Conservation (phyloP, 2,888 invertebrate species). For the Lasioglossum malachurum region DNA sequence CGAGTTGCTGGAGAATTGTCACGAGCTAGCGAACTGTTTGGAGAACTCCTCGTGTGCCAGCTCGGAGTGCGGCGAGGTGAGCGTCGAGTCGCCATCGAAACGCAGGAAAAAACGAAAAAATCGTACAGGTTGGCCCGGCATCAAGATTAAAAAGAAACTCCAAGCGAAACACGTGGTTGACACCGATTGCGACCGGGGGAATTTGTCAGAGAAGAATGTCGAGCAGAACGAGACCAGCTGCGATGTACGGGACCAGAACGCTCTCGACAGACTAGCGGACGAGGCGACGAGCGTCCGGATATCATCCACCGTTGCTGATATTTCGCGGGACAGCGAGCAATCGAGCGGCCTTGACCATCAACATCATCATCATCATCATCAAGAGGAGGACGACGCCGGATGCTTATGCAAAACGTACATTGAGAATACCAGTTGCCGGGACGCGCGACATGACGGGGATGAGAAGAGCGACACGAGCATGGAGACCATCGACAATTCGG, state of each 20-base stretch:
- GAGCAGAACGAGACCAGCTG: constrained; percentile 10
- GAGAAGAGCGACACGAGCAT: constrained; percentile 28
- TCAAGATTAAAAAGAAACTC: constrained; percentile 66
- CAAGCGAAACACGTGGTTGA: constrained; percentile 64
- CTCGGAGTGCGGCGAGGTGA: constrained; percentile 82
- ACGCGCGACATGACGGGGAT: constrained; percentile 12
- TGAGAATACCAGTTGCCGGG: constrained; percentile 13
- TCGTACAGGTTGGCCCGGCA: constrained; percentile 92
- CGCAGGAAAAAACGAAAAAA: constrained; percentile 90
- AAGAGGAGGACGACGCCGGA: constrained; percentile 8
- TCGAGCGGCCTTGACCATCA: constrained; percentile 14
- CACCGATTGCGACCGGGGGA: constrained; percentile 57
- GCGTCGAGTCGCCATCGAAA: constrained; percentile 82
- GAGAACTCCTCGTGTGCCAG: constrained; percentile 83
- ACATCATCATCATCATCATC: neutral
- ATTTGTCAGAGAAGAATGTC: constrained; percentile 33
- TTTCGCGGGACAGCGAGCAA: constrained; percentile 22
- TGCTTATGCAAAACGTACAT: constrained; percentile 27
- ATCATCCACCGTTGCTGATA: neutral
- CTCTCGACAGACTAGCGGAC: constrained; percentile 25
- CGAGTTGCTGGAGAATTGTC: constrained; percentile 81
- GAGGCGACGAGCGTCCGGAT: constrained; percentile 5
- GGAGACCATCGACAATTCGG: constrained; percentile 27
- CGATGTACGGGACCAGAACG: constrained; percentile 17
- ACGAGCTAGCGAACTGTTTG: constrained; percentile 76